phyloP scores from a whole-genome alignment of 2,888 invertebrate genomes.

The Scaptomyza polygonia region DNA sequence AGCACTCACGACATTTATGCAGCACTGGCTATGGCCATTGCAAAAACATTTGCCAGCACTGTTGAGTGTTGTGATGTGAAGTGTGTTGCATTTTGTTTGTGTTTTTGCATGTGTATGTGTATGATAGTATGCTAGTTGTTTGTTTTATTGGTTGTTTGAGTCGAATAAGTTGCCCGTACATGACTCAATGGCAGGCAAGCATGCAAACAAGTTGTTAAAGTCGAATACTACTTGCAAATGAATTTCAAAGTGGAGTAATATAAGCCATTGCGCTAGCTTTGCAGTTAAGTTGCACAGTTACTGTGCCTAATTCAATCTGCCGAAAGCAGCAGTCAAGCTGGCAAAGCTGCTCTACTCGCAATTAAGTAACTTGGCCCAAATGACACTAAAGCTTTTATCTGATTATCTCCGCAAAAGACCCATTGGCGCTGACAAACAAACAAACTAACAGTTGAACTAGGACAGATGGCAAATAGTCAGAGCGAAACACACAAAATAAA shows the following conservation, averaged over 20 bases:
- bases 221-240: conserved; percentile 39
- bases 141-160: conserved; percentile 53
- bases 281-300: conserved; percentile 18
- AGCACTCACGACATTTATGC: conserved; percentile 61
- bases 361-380: conserved; percentile 71
- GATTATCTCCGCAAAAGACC: conserved; percentile 64
- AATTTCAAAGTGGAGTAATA: conserved; percentile 43
- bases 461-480: conserved; percentile 64
- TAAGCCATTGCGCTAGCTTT: conserved; percentile 2
- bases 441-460: conserved; percentile 28
- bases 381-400: conserved; percentile 75
- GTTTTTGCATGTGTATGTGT: conserved; percentile 1
- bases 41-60: conserved; percentile 41
- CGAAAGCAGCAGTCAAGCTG: conserved; percentile 25
- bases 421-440: conserved; percentile 48
- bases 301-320: conserved; percentile 34
- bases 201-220: conserved; percentile 10
- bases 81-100: conserved; percentile 15
- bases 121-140: conserved; percentile 11
- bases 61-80: conserved; percentile 4
- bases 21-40: conserved; percentile 14
- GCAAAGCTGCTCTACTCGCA: conserved; percentile 53
- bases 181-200: conserved; percentile 7
- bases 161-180: conserved; percentile 17
- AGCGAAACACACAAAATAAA: conserved; percentile 26